Evolutionary conservation across 2,797 vertebrate genomes (phyloP).

Genomic region (Typhlichthys eigenmanni): DNA sequence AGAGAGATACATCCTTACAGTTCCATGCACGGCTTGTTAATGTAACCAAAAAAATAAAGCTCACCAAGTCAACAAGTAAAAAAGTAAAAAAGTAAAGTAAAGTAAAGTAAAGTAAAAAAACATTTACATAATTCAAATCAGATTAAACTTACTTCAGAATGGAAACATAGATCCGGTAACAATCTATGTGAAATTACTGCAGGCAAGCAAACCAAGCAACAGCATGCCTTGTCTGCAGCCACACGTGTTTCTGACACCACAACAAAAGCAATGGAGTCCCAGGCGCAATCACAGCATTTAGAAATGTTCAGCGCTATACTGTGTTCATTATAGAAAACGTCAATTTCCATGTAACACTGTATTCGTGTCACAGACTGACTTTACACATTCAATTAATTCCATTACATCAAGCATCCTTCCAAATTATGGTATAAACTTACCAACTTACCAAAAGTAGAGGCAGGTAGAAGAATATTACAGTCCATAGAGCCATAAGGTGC

Average conservation of each 20-base stretch:
- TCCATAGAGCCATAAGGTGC: constrained; percentile 63
- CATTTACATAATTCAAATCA: no score
- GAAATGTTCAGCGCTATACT: not conserved
- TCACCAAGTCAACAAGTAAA: no score
- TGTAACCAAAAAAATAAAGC: no score
- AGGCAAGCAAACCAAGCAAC: constrained; percentile 2
- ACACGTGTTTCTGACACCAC: constrained; percentile 73
- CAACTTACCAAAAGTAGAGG: constrained; percentile 69
- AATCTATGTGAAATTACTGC: not conserved
- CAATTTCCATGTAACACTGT: not conserved
- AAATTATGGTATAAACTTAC: constrained; percentile 9
- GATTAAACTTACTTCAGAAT: not conserved
- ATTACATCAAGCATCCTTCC: not conserved
- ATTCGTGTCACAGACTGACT: not conserved
- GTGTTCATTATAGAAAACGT: not conserved
- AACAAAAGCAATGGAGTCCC: constrained; percentile 56
- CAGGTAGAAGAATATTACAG: constrained; percentile 40
- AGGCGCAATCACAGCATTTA: no score
- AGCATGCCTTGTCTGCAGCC: constrained; percentile 35
- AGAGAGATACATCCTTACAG: no score
- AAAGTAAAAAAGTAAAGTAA: no score
- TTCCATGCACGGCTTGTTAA: no score
- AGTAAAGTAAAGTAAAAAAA: no score
- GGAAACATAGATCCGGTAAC: no score
- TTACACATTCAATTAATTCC: not conserved